Base-by-base conservation (phyloP, 2,113 vertebrate genomes). In the Piaya cayana region DNA sequence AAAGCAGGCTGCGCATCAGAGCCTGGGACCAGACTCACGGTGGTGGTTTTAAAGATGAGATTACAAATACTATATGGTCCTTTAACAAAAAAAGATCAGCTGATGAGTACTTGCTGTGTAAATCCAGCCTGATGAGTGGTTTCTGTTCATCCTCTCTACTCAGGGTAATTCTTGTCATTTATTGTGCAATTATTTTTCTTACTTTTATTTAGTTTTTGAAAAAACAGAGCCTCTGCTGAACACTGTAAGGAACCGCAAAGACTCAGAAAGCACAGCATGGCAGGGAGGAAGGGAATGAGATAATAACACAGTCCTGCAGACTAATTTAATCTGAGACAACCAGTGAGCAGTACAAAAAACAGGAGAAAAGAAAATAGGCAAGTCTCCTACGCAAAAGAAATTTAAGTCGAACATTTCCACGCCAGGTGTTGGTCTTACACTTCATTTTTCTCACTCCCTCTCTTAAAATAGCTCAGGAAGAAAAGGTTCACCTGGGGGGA, bases 161-260 rank as follows among this genome's bases (percentile, higher is more conserved):
- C 79, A 60, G 47, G 60, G 39, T 70, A 95, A 90, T 93, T 93
- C 63, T 67, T 77, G 75, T 59, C 67, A 67, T 92, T 95, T 92
- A 88, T 74, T 88, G 79, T 70, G 63, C 59, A 88, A 90, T 92
- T 82, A 93, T 71, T 94, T 95, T 85, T 90, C 60, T 75, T 55
- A 75, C 29, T 90, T 88, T 65, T 62, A 39, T 90, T 88, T 60
- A n/a, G 3, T 10, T 62, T 78, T 68, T 63, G 25, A 26, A 36
- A 83, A 84, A 27, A 1, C 29, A 67, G 42, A 32, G 8, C 30
- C 87, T 94, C 68, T 87, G 47, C 87, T 92, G 63, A 93, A 39
- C 63, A 80, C 82, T 45, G 50, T n/a, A 91, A 91, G 50, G 53
- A 87, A 50, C 53, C 8, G 3, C 63, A 85, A 65, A 74, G 91